Evolutionary conservation across 2,113 vertebrate genomes (phyloP), one percentile per base, ranked within the genome.

Genomic region (Tinamus guttatus): DNA sequence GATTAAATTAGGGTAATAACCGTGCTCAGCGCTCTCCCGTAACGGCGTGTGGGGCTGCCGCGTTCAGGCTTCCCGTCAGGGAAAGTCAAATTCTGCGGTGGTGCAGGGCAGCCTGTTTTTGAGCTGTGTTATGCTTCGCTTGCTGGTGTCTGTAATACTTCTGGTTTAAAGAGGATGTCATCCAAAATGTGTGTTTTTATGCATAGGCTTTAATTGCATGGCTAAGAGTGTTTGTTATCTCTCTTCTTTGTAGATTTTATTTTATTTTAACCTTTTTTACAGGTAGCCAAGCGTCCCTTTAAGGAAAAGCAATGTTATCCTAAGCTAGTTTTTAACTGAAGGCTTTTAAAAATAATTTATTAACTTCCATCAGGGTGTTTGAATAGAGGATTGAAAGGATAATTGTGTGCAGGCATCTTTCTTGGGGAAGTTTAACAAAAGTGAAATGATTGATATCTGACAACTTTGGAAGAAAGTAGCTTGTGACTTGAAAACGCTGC

Each of bases 341-440:
- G 74, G 78, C 27, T 89, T 83, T 90, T 70, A 17, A n/a, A 83
- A 92, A 52, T 75, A 60, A 60, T 63, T 77, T 59, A 49, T 82
- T 93, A 64, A 32, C 71, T 92, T 85, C 87, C 85, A 2, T 70
- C 8, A 1, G 18, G 21, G 16, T 88, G 70, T 92, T 96, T 89
- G 80, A 69, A 52, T 86, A 25, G 93, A 60, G 94, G 89, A 45
- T 22, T 40, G 78, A 69, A 86, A 90, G 38, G 58, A 27, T 94
- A 91, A 90, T 94, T 92, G 40, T 73, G 85, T 94, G 65, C 93
- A 93, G 85, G 79, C 43, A 47, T 75, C 64, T 83, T 86, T 81
- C 45, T 21, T 25, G 64, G 81, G 45, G 36, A 90, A 91, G 21
- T 36, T 52, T 56, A 59, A 59, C 15, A 71, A 68, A 58, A 91